These are phyloP conservation scores for Meloidogyne floridensis DNA, from an alignment of 1,140 invertebrate genomes.

Conservation along the genomic window DNA sequence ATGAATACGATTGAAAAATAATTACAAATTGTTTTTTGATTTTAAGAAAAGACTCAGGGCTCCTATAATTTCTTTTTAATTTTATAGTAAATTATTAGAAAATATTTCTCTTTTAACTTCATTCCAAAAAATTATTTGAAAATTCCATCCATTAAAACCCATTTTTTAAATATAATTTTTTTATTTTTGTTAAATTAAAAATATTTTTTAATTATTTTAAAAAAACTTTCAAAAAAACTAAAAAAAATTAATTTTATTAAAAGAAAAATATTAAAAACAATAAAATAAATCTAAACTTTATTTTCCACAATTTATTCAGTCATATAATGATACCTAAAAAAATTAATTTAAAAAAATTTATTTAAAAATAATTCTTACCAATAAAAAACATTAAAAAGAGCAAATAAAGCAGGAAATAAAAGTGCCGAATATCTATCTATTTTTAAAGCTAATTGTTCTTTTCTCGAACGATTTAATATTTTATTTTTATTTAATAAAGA, in stretches of 20 bases:
- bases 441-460: conserved; percentile 56
- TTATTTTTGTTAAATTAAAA: no score
- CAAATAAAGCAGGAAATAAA: conserved; percentile 66
- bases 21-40: neutral
- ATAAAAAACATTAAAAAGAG: conserved; percentile 67
- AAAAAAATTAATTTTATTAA: no score
- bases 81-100: neutral
- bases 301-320: conserved; percentile 8
- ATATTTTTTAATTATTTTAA: no score
- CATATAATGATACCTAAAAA: conserved; percentile 48
- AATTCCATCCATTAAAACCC: no score
- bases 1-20: conserved; percentile 17
- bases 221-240: no score
- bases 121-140: no score
- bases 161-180: no score
- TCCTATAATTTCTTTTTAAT: neutral
- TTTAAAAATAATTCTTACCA: conserved; percentile 51
- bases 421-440: conserved; percentile 67
- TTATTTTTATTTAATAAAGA: neutral
- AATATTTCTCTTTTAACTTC: neutral
- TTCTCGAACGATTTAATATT: neutral
- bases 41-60: neutral
- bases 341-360: no score
- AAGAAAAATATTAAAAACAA: neutral
- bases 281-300: neutral